Evolutionary conservation across 2,113 vertebrate species (phyloP).

Genomic region (Platichthys stellatus): DNA sequence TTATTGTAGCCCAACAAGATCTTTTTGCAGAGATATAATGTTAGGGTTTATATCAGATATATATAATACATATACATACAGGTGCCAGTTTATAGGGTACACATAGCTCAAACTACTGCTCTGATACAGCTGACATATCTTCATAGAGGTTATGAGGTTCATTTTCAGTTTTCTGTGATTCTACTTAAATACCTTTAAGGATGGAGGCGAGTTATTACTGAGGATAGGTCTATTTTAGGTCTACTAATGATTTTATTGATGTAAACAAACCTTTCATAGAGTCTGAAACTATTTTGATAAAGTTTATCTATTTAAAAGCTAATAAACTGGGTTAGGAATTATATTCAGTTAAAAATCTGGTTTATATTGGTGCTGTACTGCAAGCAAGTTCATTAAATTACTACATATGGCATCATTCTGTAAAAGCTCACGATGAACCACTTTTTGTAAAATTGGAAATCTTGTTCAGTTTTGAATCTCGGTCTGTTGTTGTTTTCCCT

Average conservation of each 20-base stretch:
- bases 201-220: background rate
- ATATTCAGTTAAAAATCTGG: background rate
- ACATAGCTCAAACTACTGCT: no score
- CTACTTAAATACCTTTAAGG: no score
- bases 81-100: no score
- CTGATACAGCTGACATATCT: no score
- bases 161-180: no score
- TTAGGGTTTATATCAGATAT: background rate
- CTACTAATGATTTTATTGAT: background rate
- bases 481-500: slow-evolving; percentile 38
- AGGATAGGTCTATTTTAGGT: no score
- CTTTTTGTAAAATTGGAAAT: slow-evolving; percentile 1
- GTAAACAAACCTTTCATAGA: background rate
- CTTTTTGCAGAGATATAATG: slow-evolving; percentile 10
- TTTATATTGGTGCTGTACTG: background rate
- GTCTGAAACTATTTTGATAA: background rate
- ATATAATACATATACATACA: no score
- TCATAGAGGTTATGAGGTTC: no score
- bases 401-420: background rate
- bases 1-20: slow-evolving; percentile 44
- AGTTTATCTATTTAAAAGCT: background rate
- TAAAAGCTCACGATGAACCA: background rate
- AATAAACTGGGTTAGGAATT: background rate
- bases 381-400: background rate
- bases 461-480: slow-evolving; percentile 34